Evolutionary conservation across 2,113 vertebrate genomes (phyloP).

Genomic region (Dromiciops gliroides): DNA sequence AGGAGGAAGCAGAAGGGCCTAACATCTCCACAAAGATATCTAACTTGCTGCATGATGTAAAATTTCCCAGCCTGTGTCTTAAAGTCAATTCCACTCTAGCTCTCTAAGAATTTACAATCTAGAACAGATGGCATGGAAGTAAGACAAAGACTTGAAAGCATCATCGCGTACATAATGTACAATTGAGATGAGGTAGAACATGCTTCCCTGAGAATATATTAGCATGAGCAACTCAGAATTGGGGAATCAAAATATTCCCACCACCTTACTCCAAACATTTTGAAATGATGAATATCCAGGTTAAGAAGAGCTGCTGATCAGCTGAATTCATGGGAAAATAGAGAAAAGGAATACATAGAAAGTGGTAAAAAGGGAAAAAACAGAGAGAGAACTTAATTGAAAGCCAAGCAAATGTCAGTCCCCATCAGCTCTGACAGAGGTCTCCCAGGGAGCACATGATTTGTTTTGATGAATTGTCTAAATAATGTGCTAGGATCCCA

Average conservation of each 20-base stretch:
- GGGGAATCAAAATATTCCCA: not conserved
- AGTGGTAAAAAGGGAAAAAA: not conserved
- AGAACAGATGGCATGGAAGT: not conserved
- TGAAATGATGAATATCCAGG: not conserved
- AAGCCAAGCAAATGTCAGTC: conserved; percentile 39
- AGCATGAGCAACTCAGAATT: not conserved
- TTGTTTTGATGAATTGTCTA: conserved; percentile 32
- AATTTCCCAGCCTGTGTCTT: not conserved
- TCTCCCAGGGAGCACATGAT: not conserved
- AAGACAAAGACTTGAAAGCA: not conserved
- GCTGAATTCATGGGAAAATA: not conserved
- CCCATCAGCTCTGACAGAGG: conserved; percentile 30
- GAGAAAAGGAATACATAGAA: not conserved
- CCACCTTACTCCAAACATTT: not conserved
- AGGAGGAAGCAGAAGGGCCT: not conserved
- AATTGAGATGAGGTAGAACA: not conserved
- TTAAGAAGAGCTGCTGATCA: conserved; percentile 29
- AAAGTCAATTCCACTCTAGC: not conserved
- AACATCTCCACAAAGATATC: not conserved
- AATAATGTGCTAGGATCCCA: not conserved
- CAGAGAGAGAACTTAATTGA: conserved; percentile 30
- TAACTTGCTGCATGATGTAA: not conserved
- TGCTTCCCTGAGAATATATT: not conserved
- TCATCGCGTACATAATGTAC: not conserved
- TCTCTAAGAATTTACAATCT: not conserved